These are phyloP conservation scores for Furcifer pardalis DNA, from an alignment of 2,797 vertebrate species.

Conservation along the genomic window DNA sequence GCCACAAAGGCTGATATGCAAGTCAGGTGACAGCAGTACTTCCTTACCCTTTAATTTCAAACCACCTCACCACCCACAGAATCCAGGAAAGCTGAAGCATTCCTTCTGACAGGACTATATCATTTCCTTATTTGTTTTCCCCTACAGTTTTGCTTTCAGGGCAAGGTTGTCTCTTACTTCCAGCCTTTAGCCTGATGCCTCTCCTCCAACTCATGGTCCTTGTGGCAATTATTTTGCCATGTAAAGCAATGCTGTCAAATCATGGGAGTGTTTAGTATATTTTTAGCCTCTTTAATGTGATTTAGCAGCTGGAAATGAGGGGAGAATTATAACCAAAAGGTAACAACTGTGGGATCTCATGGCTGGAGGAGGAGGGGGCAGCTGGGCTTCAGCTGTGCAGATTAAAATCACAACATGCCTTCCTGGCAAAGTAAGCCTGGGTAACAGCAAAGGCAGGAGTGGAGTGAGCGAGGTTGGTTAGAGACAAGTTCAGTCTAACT, in stretches of 20 bases:
- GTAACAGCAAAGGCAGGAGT: conserved; percentile 14
- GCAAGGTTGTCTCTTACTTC: not conserved
- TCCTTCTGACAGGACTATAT: not conserved
- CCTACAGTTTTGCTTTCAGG: conserved; percentile 5
- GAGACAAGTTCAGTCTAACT: not conserved
- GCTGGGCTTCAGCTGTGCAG: conserved; percentile 33
- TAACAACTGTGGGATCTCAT: conserved; percentile 31
- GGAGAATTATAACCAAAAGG: conserved; percentile 28
- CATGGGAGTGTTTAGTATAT: conserved; percentile 23
- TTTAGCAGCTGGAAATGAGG: conserved; percentile 33
- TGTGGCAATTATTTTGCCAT: conserved; percentile 31
- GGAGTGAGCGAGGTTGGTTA: not conserved
- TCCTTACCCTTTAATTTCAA: conserved; percentile 10
- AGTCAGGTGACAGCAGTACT: not conserved
- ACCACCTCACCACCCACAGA: too few relatives aligned
- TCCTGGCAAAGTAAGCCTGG: not conserved
- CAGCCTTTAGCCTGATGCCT: conserved; percentile 5
- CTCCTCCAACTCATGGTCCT: conserved; percentile 22
- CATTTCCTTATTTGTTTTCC: not conserved
- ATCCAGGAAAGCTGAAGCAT: not conserved
- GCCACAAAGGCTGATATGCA: not conserved
- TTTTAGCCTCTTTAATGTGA: conserved; percentile 29
- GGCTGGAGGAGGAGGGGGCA: conserved; percentile 14
- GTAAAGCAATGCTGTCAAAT: conserved; percentile 33
- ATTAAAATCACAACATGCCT: conserved; percentile 29